Evolutionary conservation across 2,113 vertebrate species (phyloP).

Genomic region (Anoplopoma fimbria): DNA sequence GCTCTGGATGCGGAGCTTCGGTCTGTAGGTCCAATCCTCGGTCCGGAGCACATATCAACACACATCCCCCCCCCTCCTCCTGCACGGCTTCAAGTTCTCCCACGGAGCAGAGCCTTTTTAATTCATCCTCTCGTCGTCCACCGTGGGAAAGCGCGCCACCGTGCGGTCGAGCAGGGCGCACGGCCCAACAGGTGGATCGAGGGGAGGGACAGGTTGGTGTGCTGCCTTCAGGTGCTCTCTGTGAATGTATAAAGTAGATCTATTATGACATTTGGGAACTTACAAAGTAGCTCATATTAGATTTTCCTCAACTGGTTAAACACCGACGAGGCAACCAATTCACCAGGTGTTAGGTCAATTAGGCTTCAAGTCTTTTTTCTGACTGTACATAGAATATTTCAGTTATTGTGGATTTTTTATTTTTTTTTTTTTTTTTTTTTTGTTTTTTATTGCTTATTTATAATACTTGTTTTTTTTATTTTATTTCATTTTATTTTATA

Average conservation of each 20-base stretch:
- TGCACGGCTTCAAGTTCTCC: slow-evolving; percentile 64
- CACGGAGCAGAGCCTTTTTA: slow-evolving; percentile 16
- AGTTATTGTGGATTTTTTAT: no score
- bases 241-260: not conserved
- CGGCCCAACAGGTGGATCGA: slow-evolving; percentile 73
- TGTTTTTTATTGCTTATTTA: no score
- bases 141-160: slow-evolving; percentile 65
- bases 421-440: no score
- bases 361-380: no score
- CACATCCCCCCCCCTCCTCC: slow-evolving; percentile 17
- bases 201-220: not conserved
- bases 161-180: slow-evolving; percentile 37
- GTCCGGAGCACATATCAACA: slow-evolving; percentile 38
- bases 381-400: no score
- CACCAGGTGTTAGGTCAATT: no score
- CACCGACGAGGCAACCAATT: not conserved
- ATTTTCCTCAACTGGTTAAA: not conserved
- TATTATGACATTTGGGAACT: not conserved
- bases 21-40: slow-evolving; percentile 2
- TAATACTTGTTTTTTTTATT: no score
- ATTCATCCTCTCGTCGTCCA: not conserved
- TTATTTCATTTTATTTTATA: no score
- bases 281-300: not conserved
- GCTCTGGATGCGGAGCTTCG: slow-evolving; percentile 6
- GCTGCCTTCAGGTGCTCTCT: slow-evolving; percentile 11